Evolutionary conservation across 2,888 invertebrate genomes (phyloP), one percentile per base, ranked within the genome.

Genomic region (Trachelus tabidus): DNA sequence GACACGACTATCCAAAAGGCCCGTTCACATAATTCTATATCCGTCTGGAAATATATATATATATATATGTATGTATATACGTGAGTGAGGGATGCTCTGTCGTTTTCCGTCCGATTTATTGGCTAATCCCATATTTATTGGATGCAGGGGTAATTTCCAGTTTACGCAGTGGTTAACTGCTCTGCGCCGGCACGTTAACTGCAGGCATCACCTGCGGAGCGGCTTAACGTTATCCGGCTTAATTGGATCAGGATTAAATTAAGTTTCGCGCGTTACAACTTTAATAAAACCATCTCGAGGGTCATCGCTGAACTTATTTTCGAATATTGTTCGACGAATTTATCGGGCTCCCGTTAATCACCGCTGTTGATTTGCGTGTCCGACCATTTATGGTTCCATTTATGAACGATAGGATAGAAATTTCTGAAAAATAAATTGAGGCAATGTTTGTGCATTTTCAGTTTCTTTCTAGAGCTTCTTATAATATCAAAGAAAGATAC

Each of bases 181-280:
- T 56, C 56, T 81, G 78, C 78, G 81, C 75, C 80, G 71, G 69
- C 77, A 79, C 73, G 35, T 77, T 77, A 81, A 40, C 34, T 75
- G 77, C 76, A 76, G 76, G 76, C 81, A 78, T 78, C 80, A 68
- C 68, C 83, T 80, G 77, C 83, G 78, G 81, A 81, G 82, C 85
- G 85, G 83, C 83, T 84, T 82, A 83, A 74, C 83, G 85, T 85
- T 85, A 88, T 85, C 85, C 85, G 84, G 82, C 84, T 87, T 87
- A 88, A 88, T 88, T 88, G 87, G 84, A 83, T 85, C 81, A 82
- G 84, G 85, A 87, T 88, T 87, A 85, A 87, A 88, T 88, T 87
- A 87, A 87, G 86, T 88, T 87, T 83, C 86, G 84, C 76, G 78
- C 83, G 84, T 83, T 87, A 81, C 83, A 82, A 85, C 82, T 84